These are phyloP conservation scores for Chaetura pelagica DNA, from an alignment of 2,113 vertebrate species.

Conservation along the genomic window DNA sequence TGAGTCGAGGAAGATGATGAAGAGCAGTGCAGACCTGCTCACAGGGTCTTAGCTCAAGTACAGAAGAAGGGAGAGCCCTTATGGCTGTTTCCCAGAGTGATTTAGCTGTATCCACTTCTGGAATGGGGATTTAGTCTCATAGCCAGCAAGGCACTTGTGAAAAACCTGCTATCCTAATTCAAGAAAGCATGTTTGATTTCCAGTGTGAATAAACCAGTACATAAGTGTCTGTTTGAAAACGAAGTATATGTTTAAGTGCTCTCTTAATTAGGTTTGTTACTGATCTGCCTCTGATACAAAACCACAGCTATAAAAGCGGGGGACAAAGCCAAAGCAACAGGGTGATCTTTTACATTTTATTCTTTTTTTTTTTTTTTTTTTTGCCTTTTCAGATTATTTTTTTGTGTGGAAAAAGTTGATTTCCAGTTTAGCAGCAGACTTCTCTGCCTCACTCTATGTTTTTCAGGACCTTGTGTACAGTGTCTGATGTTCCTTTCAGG, in stretches of 20 bases:
- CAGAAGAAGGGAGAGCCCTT: not conserved
- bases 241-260: not conserved
- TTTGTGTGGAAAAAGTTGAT: not conserved
- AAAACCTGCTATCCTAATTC: not conserved
- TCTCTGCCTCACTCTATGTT: not conserved
- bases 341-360: not conserved
- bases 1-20: not conserved
- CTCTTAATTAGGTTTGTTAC: not conserved
- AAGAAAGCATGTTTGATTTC: not conserved
- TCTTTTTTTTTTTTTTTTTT: not conserved
- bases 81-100: not conserved
- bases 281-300: not conserved
- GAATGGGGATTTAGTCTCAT: not conserved
- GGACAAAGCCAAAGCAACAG: not conserved
- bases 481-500: not conserved
- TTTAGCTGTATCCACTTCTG: not conserved
- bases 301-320: not conserved
- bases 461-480: not conserved
- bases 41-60: not conserved
- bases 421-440: constrained; percentile 7
- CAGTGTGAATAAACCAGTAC: not conserved
- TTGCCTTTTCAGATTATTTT: not conserved
- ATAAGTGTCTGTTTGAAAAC: not conserved
- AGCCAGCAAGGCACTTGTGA: not conserved
- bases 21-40: not conserved